Conservation (phyloP, 1,140 invertebrate genomes). For the Macrobrachium nipponense region DNA sequence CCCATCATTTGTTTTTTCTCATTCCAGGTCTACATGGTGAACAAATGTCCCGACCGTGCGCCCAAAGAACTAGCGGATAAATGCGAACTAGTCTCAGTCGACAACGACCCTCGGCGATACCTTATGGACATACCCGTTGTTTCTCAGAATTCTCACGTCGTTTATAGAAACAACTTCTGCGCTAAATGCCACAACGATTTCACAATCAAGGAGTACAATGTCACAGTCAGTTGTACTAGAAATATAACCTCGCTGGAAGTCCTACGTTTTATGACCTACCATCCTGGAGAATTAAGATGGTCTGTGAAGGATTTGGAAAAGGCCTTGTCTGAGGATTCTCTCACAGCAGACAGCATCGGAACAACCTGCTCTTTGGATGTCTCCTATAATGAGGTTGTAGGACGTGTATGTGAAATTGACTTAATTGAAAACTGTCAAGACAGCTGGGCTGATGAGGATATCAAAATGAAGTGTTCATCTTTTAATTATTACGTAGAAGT, state of each 20-base stretch:
- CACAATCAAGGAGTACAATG: background rate
- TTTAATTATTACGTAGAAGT: slow-evolving; percentile 43
- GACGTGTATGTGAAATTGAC: slow-evolving; percentile 23
- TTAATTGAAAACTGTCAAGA: slow-evolving; percentile 17
- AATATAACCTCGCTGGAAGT: background rate
- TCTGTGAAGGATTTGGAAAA: background rate
- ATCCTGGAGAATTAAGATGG: slow-evolving; percentile 43
- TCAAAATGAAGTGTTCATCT: slow-evolving; percentile 16
- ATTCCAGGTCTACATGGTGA: slow-evolving; percentile 16
- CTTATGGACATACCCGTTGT: slow-evolving; percentile 57
- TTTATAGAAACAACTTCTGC: slow-evolving; percentile 54
- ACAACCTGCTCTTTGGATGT: slow-evolving; percentile 24
- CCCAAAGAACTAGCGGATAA: background rate
- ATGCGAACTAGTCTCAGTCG: background rate
- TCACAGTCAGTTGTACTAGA: slow-evolving; percentile 15
- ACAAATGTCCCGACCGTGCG: background rate
- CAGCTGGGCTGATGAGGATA: background rate
- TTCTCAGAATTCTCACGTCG: slow-evolving; percentile 15
- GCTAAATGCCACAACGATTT: slow-evolving; percentile 48
- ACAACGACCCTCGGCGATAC: background rate
- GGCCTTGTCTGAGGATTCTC: background rate
- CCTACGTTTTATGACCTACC: slow-evolving; percentile 39
- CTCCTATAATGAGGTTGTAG: background rate
- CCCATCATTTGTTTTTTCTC: too few species aligned
- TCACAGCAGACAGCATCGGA: background rate